Evolutionary conservation across 2,888 invertebrate genomes (phyloP).

Genomic region (Dexiosoma caninum): DNA sequence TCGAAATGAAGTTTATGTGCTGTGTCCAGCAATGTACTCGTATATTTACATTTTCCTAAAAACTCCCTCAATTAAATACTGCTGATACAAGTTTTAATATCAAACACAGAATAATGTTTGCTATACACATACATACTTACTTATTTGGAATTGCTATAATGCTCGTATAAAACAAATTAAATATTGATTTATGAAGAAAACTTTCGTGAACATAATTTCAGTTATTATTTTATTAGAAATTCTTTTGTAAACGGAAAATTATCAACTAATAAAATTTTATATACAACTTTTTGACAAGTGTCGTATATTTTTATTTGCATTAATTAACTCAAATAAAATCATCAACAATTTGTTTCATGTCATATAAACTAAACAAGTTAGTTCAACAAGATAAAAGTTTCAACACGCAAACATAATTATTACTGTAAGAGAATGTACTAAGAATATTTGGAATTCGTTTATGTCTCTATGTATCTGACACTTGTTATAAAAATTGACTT

Average conservation of each 20-base stretch:
- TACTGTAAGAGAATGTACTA: background rate
- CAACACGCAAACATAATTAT: background rate
- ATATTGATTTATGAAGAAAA: conserved; percentile 6
- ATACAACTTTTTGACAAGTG: background rate
- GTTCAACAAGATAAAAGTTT: background rate
- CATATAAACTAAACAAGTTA: background rate
- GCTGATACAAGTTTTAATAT: no score
- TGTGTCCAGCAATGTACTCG: no score
- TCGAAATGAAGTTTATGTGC: no score
- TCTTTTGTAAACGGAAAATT: background rate
- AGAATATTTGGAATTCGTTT: background rate
- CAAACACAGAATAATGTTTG: no score
- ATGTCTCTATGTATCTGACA: conserved; percentile 12
- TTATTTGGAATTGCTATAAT: background rate
- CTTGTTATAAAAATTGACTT: conserved; percentile 7
- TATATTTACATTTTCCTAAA: no score
- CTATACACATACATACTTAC: background rate
- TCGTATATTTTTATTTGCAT: background rate
- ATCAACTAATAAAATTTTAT: background rate
- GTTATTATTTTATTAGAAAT: background rate
- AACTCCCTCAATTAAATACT: no score
- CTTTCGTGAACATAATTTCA: background rate
- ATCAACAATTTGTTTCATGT: conserved; percentile 19
- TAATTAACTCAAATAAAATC: background rate
- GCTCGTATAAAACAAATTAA: background rate